These are phyloP conservation scores for Hydraecia micacea DNA, from an alignment of 2,888 invertebrate species.

Conservation along the genomic window DNA sequence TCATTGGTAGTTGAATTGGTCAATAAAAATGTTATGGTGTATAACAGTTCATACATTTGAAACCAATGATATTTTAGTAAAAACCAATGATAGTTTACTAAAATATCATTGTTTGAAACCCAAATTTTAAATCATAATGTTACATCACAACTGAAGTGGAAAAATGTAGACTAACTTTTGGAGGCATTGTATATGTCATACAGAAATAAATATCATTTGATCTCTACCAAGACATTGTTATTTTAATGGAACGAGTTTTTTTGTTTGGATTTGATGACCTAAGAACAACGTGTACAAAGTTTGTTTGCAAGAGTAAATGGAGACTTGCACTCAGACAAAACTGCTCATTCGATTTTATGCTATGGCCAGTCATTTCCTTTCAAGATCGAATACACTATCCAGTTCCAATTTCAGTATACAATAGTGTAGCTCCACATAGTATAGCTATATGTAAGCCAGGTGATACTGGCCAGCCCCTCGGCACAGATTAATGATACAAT, in stretches of 20 bases:
- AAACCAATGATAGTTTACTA: too few species aligned
- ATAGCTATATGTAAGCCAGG: slow-evolving; percentile 32
- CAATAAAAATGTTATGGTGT: too few species aligned
- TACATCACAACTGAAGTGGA: too few species aligned
- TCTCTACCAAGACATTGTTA: not conserved
- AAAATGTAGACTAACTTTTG: too few species aligned
- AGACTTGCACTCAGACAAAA: not conserved
- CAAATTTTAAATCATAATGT: too few species aligned
- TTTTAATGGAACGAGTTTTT: not conserved
- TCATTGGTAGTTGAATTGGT: too few species aligned
- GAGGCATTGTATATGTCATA: too few species aligned
- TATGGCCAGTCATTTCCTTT: slow-evolving; percentile 7
- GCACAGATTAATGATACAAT: slow-evolving; percentile 77
- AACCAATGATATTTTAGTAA: too few species aligned
- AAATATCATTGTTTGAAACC: too few species aligned
- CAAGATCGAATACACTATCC: slow-evolving; percentile 12
- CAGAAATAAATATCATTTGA: not conserved
- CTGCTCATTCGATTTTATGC: not conserved
- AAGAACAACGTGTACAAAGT: not conserved
- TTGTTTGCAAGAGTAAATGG: not conserved
- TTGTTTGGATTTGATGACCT: not conserved
- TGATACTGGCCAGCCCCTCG: slow-evolving; percentile 60
- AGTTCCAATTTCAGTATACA: slow-evolving; percentile 53
- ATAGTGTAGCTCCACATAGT: slow-evolving; percentile 32
- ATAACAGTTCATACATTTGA: too few species aligned